Evolutionary conservation across 1,140 invertebrate species (phyloP), one percentile per base, ranked within the genome.

Genomic region (Dinoponera quadriceps): DNA sequence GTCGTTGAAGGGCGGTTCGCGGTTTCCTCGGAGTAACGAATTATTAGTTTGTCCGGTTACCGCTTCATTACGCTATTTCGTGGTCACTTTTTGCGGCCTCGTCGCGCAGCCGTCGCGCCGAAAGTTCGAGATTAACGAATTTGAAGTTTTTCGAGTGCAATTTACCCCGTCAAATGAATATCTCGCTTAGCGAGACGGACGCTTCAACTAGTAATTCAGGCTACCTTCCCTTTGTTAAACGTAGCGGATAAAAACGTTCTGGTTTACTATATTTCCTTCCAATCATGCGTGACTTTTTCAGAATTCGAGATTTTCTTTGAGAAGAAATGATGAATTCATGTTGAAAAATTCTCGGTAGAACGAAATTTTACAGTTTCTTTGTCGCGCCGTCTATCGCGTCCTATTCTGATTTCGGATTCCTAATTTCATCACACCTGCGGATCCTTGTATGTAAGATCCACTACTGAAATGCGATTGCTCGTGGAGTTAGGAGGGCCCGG

Each of bases 401-500:
- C 9, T 13, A 44, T 20, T n/a, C 13, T 18, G 22, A 71, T 20
- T 13, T 2, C 16, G 1, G 54, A 71, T 4, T 69, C 25, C 22
- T 18, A 48, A 80, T 80, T 59, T 80, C 51, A 16, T 66, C 38
- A 55, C 5, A 27, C 9, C 29, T 68, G 18, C 11, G 49, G 5
- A 78, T 54, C 29, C 27, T 14, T 63, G 29, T 66, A 77, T 69
- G n/a, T 2, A 13, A 71, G 22, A 59, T 57, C 16, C 38, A 27
- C 33, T 25, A 18, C 18, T 20, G 20, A 80, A 80, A 69, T 80
- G 65, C 11, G 65, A 71, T 57, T 59, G 38, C 75, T 80, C 5
- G 65, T 18, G 25, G 20, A 71, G 14, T 48, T 59, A 13, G 5
- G 65, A 38, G 51, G 48, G 48, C 44, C 25, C 33, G n/a, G 27